A percentile compares a stretch with the other conserved stretches of the same genome.
Conservation (phyloP, 1,140 invertebrate genomes). For the Drosophila teissieri region DNA sequence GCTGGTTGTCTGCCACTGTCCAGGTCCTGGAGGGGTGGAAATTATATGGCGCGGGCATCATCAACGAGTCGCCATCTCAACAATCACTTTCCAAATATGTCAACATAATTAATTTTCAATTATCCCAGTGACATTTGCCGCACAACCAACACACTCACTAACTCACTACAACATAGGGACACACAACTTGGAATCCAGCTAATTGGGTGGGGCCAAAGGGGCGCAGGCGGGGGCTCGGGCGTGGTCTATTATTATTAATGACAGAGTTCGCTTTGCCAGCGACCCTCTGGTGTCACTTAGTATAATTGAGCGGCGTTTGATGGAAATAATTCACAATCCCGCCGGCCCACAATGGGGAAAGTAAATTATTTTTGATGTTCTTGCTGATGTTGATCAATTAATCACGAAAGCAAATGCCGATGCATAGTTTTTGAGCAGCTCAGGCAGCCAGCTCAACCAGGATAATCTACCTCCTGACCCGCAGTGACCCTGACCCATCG, state of each 20-base stretch:
- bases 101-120: slow-evolving; percentile 84
- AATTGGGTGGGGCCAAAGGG: slow-evolving; percentile 6
- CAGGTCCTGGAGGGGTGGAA: slow-evolving; percentile 13
- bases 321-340: slow-evolving; percentile 73
- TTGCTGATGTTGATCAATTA: slow-evolving; percentile 73
- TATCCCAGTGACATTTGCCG: slow-evolving; percentile 70
- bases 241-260: slow-evolving; percentile 74
- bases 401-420: slow-evolving; percentile 57
- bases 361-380: slow-evolving; percentile 61
- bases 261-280: slow-evolving; percentile 34
- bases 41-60: slow-evolving; percentile 62
- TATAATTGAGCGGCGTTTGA: slow-evolving; percentile 76
- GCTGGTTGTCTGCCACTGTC: slow-evolving; percentile 22
- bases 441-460: background rate
- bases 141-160: slow-evolving; percentile 3
- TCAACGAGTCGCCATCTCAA: slow-evolving; percentile 66
- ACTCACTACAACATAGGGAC: too few relatives aligned
- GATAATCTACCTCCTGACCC: slow-evolving; percentile 17
- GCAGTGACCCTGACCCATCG: slow-evolving; percentile 28
- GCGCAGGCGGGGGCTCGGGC: slow-evolving; percentile 31
- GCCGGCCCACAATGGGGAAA: slow-evolving; percentile 38
- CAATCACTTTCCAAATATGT: slow-evolving; percentile 83
- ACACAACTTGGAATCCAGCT: background rate
- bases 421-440: slow-evolving; percentile 51
- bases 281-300: slow-evolving; percentile 72